Evolutionary conservation across 2,888 invertebrate genomes (phyloP).

Genomic region (Plebejus melissa): DNA sequence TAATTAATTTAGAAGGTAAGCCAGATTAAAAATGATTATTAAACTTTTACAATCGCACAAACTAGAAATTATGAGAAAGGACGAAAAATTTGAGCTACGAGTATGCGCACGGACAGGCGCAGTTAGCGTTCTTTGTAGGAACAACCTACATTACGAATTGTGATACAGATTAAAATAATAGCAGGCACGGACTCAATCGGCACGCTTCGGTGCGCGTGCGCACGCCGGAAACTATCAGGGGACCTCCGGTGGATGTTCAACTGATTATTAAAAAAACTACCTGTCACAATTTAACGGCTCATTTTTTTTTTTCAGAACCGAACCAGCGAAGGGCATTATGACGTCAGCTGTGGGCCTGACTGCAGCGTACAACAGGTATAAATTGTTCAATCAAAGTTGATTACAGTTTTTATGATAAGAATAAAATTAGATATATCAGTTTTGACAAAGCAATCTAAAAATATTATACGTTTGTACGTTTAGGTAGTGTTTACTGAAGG

Average conservation of each 20-base stretch:
- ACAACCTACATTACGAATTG: background rate
- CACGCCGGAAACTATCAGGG: constrained; percentile 60
- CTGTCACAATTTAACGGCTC: constrained; percentile 32
- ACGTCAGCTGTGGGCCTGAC: constrained; percentile 83
- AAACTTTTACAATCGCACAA: no score
- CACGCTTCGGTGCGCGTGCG: constrained; percentile 61
- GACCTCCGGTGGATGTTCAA: constrained; percentile 47
- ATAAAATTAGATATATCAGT: background rate
- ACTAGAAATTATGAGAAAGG: no score
- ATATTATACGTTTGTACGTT: background rate
- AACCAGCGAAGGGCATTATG: constrained; percentile 83
- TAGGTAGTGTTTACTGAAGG: background rate
- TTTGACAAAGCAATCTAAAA: background rate
- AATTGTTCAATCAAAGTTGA: constrained; percentile 9
- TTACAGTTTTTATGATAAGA: background rate
- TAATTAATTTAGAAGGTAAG: no score
- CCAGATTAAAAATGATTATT: no score
- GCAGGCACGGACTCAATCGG: constrained; percentile 37
- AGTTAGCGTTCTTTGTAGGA: background rate
- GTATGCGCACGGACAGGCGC: background rate
- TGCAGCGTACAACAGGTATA: constrained; percentile 86
- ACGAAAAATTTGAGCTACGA: no score
- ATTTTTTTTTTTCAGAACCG: constrained; percentile 79
- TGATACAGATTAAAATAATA: constrained; percentile 27
- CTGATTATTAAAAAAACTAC: constrained; percentile 42